A percentile compares a stretch with the other conserved stretches of the same genome.
These are phyloP conservation scores for Ephestia elutella DNA, from an alignment of 1,140 invertebrate species.

Conservation along the genomic window DNA sequence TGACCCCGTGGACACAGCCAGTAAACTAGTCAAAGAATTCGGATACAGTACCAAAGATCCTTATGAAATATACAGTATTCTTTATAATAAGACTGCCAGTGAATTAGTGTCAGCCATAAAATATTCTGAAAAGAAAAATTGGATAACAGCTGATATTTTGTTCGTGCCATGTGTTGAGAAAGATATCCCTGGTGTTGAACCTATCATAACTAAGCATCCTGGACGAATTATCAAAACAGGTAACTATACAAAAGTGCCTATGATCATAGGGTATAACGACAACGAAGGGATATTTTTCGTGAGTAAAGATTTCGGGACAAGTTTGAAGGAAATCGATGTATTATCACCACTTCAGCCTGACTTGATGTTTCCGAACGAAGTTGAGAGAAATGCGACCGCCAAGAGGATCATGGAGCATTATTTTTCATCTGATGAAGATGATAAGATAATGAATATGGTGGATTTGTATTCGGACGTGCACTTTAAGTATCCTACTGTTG, in stretches of 20 bases:
- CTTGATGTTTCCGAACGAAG: constrained; percentile 44
- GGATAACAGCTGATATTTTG: constrained; percentile 43
- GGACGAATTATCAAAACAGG: constrained; percentile 46
- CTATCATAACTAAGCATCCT: constrained; percentile 50
- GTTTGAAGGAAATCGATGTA: constrained; percentile 35
- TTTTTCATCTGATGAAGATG: constrained; percentile 42
- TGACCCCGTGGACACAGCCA: constrained; percentile 55
- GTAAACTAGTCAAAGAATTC: constrained; percentile 52
- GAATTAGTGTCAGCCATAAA: constrained; percentile 49
- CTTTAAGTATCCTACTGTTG: constrained; percentile 53
- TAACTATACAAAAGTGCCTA: constrained; percentile 62
- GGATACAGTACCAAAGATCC: constrained; percentile 52
- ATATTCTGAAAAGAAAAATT: constrained; percentile 36
- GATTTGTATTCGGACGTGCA: constrained; percentile 60
- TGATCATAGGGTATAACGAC: constrained; percentile 63
- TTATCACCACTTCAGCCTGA: constrained; percentile 38
- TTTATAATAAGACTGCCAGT: constrained; percentile 40
- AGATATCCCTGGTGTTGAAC: constrained; percentile 42
- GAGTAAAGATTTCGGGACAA: constrained; percentile 45
- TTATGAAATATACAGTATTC: constrained; percentile 48
- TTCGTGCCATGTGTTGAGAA: constrained; percentile 64
- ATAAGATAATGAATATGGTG: constrained; percentile 51
- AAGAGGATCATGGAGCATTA: constrained; percentile 41
- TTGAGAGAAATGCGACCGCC: constrained; percentile 36
- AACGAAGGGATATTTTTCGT: constrained; percentile 65